Conservation (phyloP, 92 coral and sea anemone species). For the Heteractis magnifica region DNA sequence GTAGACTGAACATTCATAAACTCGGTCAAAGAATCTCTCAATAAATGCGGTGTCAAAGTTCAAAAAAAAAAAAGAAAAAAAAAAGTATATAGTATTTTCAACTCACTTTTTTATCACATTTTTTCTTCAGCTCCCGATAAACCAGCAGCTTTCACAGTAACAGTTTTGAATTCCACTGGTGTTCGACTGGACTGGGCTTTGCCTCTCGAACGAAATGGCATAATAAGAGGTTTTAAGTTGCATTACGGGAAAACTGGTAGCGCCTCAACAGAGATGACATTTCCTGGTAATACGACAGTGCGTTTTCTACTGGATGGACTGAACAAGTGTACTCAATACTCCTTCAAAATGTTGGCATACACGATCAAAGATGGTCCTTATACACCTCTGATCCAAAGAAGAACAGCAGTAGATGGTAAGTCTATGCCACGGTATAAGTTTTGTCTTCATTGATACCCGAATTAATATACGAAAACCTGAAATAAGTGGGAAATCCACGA, state of each 20-base stretch:
- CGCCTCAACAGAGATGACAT: not conserved
- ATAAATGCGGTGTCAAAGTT: no score
- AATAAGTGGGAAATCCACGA: not conserved
- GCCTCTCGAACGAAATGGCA: conserved; percentile 23
- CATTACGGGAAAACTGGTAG: not conserved
- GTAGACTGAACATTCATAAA: no score
- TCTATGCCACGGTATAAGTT: no score
- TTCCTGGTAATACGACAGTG: not conserved
- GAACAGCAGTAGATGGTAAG: conserved; percentile 16
- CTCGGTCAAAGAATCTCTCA: no score
- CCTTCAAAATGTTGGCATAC: conserved; percentile 21
- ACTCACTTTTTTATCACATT: no score
- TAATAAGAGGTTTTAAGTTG: conserved; percentile 21
- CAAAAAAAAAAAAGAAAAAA: not conserved
- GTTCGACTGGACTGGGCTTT: conserved; percentile 18
- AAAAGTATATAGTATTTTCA: no score
- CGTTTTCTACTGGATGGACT: not conserved
- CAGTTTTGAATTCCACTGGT: not conserved
- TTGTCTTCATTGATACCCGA: no score
- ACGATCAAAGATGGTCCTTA: conserved; percentile 8
- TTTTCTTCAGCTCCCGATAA: not conserved
- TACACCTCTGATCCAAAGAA: not conserved
- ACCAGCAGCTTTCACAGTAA: not conserved
- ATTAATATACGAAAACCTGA: not conserved
- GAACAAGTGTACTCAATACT: conserved; percentile 18